Evolutionary conservation across 2,113 vertebrate genomes (phyloP).

Genomic region (Ptilonorhynchus violaceus): DNA sequence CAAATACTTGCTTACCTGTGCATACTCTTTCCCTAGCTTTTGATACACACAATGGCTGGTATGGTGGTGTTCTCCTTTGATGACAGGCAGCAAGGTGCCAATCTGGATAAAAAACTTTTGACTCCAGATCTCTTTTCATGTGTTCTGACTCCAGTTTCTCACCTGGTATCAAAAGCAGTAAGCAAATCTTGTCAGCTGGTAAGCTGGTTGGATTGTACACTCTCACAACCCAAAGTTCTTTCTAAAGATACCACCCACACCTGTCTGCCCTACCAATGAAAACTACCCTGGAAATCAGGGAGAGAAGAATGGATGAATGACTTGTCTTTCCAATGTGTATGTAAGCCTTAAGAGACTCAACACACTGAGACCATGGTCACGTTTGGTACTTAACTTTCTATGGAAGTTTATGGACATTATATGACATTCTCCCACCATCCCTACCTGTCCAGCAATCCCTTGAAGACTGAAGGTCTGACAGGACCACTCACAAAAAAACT

Average conservation of each 20-base stretch:
- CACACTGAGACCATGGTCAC: background rate
- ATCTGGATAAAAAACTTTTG: background rate
- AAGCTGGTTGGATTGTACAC: accelerated
- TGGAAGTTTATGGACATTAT: background rate
- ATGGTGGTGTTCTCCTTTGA: background rate
- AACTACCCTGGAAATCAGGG: background rate
- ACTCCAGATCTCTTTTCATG: background rate
- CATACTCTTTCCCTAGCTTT: background rate
- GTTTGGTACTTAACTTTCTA: background rate
- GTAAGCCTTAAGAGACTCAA: background rate
- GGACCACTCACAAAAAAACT: background rate
- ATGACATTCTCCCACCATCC: background rate
- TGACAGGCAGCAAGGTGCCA: background rate
- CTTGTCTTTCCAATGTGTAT: background rate
- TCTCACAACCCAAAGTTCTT: background rate
- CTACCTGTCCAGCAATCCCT: background rate
- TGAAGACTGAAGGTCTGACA: background rate
- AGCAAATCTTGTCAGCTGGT: background rate
- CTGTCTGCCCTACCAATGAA: background rate
- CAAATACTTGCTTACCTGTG: background rate
- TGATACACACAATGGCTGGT: background rate
- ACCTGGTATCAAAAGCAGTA: background rate
- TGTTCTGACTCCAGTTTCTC: background rate
- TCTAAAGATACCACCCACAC: background rate
- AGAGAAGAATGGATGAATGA: background rate